Evolutionary conservation across 1,140 invertebrate species (phyloP).

Genomic region (Zaprionus kolodkinae): DNA sequence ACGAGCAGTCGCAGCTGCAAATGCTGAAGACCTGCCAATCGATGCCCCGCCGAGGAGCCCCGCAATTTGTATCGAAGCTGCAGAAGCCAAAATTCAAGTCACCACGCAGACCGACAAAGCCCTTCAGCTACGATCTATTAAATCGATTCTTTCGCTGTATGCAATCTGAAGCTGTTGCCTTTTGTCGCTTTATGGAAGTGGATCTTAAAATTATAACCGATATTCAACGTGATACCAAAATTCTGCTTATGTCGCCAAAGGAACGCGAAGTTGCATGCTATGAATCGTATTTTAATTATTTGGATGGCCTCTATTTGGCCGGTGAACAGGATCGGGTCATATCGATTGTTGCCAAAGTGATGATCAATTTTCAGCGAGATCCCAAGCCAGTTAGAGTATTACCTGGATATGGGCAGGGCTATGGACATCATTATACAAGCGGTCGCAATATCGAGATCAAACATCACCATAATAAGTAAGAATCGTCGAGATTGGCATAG

Average conservation of each 20-base stretch:
- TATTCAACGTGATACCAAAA: conserved; percentile 19
- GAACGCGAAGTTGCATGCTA: conserved; percentile 46
- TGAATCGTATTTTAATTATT: conserved; percentile 47
- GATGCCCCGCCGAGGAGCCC: not conserved
- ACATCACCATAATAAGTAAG: not conserved
- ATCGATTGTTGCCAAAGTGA: conserved; percentile 33
- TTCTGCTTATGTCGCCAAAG: conserved; percentile 10
- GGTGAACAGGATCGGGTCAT: conserved; percentile 44
- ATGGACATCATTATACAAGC: conserved; percentile 10
- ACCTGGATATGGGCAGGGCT: conserved; percentile 25
- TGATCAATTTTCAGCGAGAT: conserved; percentile 30
- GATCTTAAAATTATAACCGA: conserved; percentile 39
- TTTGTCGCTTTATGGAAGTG: conserved; percentile 36
- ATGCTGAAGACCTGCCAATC: not conserved
- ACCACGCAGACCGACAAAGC: conserved; percentile 11
- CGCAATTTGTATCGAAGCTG: conserved; percentile 23
- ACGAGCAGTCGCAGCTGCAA: conserved; percentile 43
- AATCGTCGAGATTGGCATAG: not conserved
- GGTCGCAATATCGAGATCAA: not conserved
- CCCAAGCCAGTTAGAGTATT: conserved; percentile 13
- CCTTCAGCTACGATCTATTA: conserved; percentile 24
- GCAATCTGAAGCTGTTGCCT: conserved; percentile 28
- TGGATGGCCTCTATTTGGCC: conserved; percentile 39
- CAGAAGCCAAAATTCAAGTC: conserved; percentile 31
- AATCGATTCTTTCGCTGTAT: conserved; percentile 39